Evolutionary conservation across 2,797 vertebrate species (phyloP), one percentile per base, ranked within the genome.

Genomic region (Anniella stebbinsi): DNA sequence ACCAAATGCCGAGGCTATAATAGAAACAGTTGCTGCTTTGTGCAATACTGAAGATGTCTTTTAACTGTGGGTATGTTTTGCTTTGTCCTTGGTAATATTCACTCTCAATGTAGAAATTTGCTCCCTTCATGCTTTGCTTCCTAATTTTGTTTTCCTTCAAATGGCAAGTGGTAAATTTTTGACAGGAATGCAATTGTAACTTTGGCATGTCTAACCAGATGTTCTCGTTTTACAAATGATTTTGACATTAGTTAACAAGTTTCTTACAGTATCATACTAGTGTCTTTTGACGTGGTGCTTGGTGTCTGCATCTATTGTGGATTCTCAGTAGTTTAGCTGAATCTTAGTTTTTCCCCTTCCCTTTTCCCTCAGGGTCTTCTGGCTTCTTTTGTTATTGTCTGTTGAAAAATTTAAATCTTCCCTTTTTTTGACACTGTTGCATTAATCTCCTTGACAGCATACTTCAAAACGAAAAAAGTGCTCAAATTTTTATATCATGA

Each of bases 401-500:
- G 78, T 38, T 89, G 80, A 92, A 91, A 89, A 89, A 89, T 87
- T 87, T 87, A 89, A 86, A 87, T 87, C 80, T 82, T 87, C 80
- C 78, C 1, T 18, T 90, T 84, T 82, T 83, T 90, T 80, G 82
- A 70, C 0, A 12, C 9, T 2, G 84, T 86, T 86, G 13, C 38
- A 23, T 67, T 91, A 91, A 67, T 90, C 91, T 94, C 38, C 89
- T 90, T 11, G 84, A 12, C 91, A 88, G 1, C 88, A 23, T 11
- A 75, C 23, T 91, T 86, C 88, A 80, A 75, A 83, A 89, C 48
- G 85, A 63, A 75, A 84, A 41, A 15, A 2, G 66, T 77, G 0
- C 8, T 72, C 11, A 89, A 1, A 1, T 88, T 80, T 89, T 72
- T 0, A 67, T 73, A 87, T 85, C 3, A 73, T 36, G 67, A 72